Percentiles rank a stretch among this genome's conserved stretches.
Evolutionary conservation across 2,888 invertebrate genomes (phyloP).

Genomic region (Poecilus cupreus): DNA sequence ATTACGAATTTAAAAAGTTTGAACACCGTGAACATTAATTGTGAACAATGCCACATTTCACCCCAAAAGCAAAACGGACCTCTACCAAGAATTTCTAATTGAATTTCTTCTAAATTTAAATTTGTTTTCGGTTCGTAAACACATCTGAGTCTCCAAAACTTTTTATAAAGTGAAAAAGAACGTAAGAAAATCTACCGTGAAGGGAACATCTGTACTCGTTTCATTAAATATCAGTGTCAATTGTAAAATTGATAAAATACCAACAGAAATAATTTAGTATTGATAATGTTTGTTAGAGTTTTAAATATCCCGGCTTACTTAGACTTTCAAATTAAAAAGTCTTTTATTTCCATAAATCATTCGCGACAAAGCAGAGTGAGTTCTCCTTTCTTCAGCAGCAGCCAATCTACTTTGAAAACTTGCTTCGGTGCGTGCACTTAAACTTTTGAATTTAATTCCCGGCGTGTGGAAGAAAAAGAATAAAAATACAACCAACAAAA

Average conservation of each 20-base stretch:
- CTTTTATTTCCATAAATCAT: slow-evolving; percentile 59
- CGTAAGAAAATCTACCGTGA: not conserved
- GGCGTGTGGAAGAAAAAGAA: slow-evolving; percentile 31
- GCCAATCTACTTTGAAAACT: slow-evolving; percentile 52
- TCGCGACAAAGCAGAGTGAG: slow-evolving; percentile 30
- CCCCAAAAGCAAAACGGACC: not conserved
- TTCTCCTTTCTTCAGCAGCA: slow-evolving; percentile 22
- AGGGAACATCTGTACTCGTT: not conserved
- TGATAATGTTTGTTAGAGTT: slow-evolving; percentile 55
- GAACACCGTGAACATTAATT: not conserved
- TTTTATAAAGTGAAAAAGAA: slow-evolving; percentile 33
- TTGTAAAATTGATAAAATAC: not conserved
- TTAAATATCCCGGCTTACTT: slow-evolving; percentile 50
- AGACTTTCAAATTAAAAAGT: slow-evolving; percentile 57
- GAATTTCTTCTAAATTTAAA: slow-evolving; percentile 58
- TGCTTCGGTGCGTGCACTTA: slow-evolving; percentile 55
- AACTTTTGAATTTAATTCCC: slow-evolving; percentile 58
- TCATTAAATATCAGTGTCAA: slow-evolving; percentile 23
- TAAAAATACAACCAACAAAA: slow-evolving; percentile 2
- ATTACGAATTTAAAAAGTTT: slow-evolving; percentile 8
- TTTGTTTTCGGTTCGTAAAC: slow-evolving; percentile 57
- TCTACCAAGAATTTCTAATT: slow-evolving; percentile 47
- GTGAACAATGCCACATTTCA: not conserved
- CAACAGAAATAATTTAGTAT: slow-evolving; percentile 48
- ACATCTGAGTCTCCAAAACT: slow-evolving; percentile 43